Evolutionary conservation across 1,140 invertebrate genomes (phyloP).

Genomic region (Caerostris extrusa): DNA sequence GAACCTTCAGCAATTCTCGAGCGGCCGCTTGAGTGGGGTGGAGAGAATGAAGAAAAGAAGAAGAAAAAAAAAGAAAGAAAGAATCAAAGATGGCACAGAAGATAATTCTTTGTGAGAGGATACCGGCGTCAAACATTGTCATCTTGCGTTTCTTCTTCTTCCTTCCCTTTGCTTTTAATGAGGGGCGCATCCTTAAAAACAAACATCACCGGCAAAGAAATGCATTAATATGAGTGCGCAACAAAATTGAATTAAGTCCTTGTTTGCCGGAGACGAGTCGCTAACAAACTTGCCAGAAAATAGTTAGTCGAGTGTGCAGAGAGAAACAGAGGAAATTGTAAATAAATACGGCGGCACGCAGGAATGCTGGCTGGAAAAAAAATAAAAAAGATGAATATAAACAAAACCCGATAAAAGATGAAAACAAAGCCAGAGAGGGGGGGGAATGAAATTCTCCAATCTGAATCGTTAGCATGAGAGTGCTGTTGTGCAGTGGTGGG

Average conservation of each 20-base stretch:
- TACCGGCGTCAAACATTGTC: background rate
- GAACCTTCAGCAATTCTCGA: background rate
- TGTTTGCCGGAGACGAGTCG: too few relatives aligned
- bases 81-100: background rate
- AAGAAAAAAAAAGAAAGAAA: background rate
- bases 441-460: background rate
- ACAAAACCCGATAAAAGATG: background rate
- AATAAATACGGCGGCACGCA: too few relatives aligned
- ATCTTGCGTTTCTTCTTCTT: background rate
- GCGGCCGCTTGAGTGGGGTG: background rate
- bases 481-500: too few relatives aligned
- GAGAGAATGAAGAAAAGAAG: too few relatives aligned
- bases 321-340: too few relatives aligned
- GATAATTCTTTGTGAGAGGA: background rate
- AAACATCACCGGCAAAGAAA: background rate
- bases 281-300: too few relatives aligned
- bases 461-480: conserved; percentile 11
- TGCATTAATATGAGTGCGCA: background rate
- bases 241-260: too few relatives aligned
- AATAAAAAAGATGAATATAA: background rate
- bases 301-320: too few relatives aligned
- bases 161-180: background rate
- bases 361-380: background rate
- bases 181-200: conserved; percentile 11
- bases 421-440: too few relatives aligned